These are phyloP conservation scores for Lymantria monacha DNA, from an alignment of 2,888 invertebrate species.

Conservation along the genomic window DNA sequence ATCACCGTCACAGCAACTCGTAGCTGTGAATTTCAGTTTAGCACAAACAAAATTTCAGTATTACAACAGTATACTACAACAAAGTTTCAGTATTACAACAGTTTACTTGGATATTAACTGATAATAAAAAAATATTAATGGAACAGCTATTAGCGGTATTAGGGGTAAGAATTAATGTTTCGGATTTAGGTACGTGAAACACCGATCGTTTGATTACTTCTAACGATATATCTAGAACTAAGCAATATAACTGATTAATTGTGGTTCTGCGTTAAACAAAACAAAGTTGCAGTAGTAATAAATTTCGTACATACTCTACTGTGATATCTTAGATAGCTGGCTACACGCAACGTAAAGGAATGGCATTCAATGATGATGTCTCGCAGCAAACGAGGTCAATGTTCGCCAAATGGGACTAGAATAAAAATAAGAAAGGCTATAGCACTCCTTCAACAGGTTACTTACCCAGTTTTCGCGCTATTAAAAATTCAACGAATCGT, in stretches of 20 bases:
- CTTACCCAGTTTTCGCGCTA: slow-evolving; percentile 74
- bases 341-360: not conserved
- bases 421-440: slow-evolving; percentile 73
- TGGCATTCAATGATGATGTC: slow-evolving; percentile 32
- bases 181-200: too few species aligned
- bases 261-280: not conserved
- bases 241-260: not conserved
- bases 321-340: slow-evolving; percentile 8
- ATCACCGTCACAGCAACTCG: too few species aligned
- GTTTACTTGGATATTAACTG: too few species aligned
- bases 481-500: slow-evolving; percentile 77
- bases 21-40: too few species aligned
- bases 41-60: too few species aligned
- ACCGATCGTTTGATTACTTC: too few species aligned
- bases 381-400: slow-evolving; percentile 56
- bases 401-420: slow-evolving; percentile 64
- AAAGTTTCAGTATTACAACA: too few species aligned
- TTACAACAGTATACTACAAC: too few species aligned
- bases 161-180: too few species aligned
- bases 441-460: slow-evolving; percentile 66
- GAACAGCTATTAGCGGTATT: too few species aligned
- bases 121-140: too few species aligned
- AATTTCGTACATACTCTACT: slow-evolving; percentile 6
- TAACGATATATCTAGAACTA: too few species aligned
- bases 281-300: not conserved